A percentile compares a stretch with the other conserved stretches of the same genome.
These are phyloP conservation scores for Onychomys leucogaster DNA, from an alignment of 2,797 vertebrate species.

Conservation along the genomic window DNA sequence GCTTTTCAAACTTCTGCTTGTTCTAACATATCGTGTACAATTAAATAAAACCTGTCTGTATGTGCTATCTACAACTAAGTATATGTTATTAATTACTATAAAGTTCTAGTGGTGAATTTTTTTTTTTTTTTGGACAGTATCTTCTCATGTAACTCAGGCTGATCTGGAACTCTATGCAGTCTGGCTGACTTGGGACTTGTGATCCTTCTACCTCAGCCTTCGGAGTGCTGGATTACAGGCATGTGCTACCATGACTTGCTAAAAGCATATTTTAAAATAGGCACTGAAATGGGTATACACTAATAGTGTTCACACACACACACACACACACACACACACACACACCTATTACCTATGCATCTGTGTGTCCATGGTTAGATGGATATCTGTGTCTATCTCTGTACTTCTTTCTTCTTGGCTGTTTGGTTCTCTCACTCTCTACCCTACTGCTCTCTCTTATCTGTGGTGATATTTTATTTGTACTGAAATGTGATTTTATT, in stretches of 20 bases:
- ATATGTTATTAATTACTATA: background rate
- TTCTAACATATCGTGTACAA: background rate
- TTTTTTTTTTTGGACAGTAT: background rate
- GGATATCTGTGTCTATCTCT: background rate
- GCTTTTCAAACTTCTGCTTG: background rate
- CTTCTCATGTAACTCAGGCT: background rate
- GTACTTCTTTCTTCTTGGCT: background rate
- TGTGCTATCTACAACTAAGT: conserved; percentile 14
- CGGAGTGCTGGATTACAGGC: background rate
- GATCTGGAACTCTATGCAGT: background rate
- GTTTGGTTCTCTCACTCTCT: background rate
- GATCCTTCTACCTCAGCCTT: background rate
- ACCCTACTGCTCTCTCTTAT: background rate
- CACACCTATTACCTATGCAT: background rate
- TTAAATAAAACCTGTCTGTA: conserved; percentile 42
- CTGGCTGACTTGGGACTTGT: background rate
- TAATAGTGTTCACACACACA: background rate
- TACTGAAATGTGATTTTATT: too few relatives aligned
- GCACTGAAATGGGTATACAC: background rate
- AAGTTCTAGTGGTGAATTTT: background rate
- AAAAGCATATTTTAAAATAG: conserved; percentile 31
- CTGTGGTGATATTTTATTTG: too few relatives aligned
- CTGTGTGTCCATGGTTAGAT: background rate
- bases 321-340: background rate
- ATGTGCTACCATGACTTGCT: background rate